phyloP scores from a whole-genome alignment of 92 coral and sea anemone species.

The Siderastrea radians region DNA sequence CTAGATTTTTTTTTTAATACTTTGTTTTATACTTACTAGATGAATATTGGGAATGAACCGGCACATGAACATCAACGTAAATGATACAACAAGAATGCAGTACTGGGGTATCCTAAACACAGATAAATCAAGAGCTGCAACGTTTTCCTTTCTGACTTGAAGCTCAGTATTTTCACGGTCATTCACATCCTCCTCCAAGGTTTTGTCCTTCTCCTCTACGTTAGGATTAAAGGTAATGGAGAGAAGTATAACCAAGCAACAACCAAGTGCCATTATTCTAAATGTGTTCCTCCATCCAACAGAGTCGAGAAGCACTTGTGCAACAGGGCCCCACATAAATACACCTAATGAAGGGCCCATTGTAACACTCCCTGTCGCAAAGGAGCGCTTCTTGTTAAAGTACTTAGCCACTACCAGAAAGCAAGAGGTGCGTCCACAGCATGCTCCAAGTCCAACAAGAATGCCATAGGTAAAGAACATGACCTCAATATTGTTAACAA shows the following conservation, averaged over 20 bases:
- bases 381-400: conserved; percentile 19
- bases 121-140: conserved; percentile 57
- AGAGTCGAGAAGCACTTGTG: conserved; percentile 22
- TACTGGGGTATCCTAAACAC: conserved; percentile 67
- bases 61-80: conserved; percentile 56
- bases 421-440: conserved; percentile 16
- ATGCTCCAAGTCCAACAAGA: conserved; percentile 25
- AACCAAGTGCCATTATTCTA: conserved; percentile 12
- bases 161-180: background rate
- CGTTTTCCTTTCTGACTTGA: background rate
- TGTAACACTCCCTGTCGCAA: conserved; percentile 37
- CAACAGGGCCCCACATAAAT: conserved; percentile 25
- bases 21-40: conserved; percentile 49
- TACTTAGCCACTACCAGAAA: conserved; percentile 40
- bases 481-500: conserved; percentile 6
- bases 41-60: conserved; percentile 67
- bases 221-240: conserved; percentile 18
- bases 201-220: conserved; percentile 8
- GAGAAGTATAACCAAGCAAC: background rate
- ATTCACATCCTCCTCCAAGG: background rate
- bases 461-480: conserved; percentile 19
- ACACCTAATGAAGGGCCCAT: conserved; percentile 22
- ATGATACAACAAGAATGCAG: conserved; percentile 55
- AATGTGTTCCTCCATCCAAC: conserved; percentile 37
- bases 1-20: no score